phyloP scores from a whole-genome alignment of 1,140 invertebrate species.

The Oncopodura yosiiana region DNA sequence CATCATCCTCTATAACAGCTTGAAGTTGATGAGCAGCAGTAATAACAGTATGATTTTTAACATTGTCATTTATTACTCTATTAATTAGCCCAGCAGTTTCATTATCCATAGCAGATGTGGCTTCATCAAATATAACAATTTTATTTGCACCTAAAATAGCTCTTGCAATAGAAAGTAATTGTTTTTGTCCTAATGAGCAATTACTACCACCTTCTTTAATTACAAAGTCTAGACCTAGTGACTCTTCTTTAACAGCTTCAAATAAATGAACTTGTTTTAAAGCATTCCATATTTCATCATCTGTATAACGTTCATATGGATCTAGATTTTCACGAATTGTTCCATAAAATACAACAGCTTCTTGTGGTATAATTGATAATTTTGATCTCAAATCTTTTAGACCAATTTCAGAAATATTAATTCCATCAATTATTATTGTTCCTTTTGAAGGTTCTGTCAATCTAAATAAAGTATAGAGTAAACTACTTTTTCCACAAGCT shows the following conservation, averaged over 20 bases:
- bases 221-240: background rate
- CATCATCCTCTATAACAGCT: constrained; percentile 36
- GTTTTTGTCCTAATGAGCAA: constrained; percentile 6
- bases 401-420: constrained; percentile 39
- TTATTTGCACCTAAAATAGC: background rate
- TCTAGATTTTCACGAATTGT: constrained; percentile 43
- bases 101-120: constrained; percentile 33
- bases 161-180: constrained; percentile 3
- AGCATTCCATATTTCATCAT: background rate
- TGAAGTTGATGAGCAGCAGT: constrained; percentile 52
- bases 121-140: constrained; percentile 13
- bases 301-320: constrained; percentile 37
- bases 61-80: constrained; percentile 42
- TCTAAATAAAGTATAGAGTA: constrained; percentile 40
- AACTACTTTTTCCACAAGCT: constrained; percentile 17
- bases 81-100: constrained; percentile 40
- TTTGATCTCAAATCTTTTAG: constrained; percentile 38
- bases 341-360: constrained; percentile 44
- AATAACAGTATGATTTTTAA: constrained; percentile 47
- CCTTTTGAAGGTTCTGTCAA: constrained; percentile 40
- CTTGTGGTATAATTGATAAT: constrained; percentile 50
- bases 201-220: constrained; percentile 3
- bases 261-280: constrained; percentile 46
- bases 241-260: background rate
- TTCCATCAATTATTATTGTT: constrained; percentile 39